Evolutionary conservation across 2,888 invertebrate genomes (phyloP), one percentile per base, ranked within the genome.

Genomic region (Limnephilus auricula): DNA sequence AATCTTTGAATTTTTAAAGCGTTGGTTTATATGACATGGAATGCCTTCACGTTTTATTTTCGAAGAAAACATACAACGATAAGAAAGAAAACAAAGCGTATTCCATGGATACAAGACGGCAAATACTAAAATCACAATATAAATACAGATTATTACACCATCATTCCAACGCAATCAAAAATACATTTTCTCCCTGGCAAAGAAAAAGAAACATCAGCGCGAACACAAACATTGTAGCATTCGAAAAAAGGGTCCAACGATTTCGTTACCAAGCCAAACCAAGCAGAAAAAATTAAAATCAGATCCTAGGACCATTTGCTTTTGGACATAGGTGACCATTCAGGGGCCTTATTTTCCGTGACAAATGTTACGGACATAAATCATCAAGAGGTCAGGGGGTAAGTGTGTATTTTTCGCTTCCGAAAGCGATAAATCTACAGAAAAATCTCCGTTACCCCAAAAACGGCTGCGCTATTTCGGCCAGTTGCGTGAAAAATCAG

Each of bases 331-430:
- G 80, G 80, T 80, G 80, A 18, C 80, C 80, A 32, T 80, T 32
- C 80, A 80, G 13, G 32, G 3, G 32, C 31, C 65, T 65, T 65
- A 65, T 65, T 85, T 85, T 13, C 30, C 40, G 40, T 85, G 85
- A 40, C 34, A 85, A 85, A 82, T 82, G 82, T 82, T 82, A 82
- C 34, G 37, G 37, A 45, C 85, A 45, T 85, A 85, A 85, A 85
- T 85, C 85, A 85, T 40, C 37, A 37, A 45, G 34, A n/a, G 85
- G 85, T 85, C 85, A 85, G 85, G 37, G 40, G 85, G 85, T n/a
- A 34, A 34, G 82, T 34, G 34, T 82, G 82, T 34, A n/a, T 82
- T 85, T 85, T 40, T 85, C 37, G 85, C 40, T 85, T 85, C 45
- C 85, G 85, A 37, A 85, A 85, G 40, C 40, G 40, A 85, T 85